These are phyloP conservation scores for Orthonevra nobilis DNA, from an alignment of 2,888 invertebrate genomes.

Conservation along the genomic window DNA sequence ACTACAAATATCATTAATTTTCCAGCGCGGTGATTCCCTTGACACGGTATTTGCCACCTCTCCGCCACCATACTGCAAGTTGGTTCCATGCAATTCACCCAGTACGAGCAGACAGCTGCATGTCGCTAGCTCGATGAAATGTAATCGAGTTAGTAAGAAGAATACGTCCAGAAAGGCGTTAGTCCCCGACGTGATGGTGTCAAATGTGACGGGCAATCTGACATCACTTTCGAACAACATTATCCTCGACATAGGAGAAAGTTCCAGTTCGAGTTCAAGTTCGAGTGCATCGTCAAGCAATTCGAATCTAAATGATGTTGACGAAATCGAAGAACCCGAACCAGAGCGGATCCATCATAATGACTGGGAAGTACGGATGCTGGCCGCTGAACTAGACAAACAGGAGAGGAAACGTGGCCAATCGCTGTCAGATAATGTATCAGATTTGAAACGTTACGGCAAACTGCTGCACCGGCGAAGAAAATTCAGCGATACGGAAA, in stretches of 20 bases:
- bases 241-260: conserved; percentile 78
- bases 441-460: conserved; percentile 74
- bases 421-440: conserved; percentile 76
- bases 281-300: conserved; percentile 77
- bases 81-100: conserved; percentile 74
- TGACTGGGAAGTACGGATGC: conserved; percentile 90
- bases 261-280: conserved; percentile 77
- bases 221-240: conserved; percentile 79
- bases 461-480: conserved; percentile 75
- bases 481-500: conserved; percentile 79
- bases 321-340: conserved; percentile 74
- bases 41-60: conserved; percentile 85
- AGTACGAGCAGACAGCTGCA: conserved; percentile 71
- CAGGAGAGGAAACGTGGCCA: conserved; percentile 80
- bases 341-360: too few species aligned
- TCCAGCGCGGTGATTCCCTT: conserved; percentile 84
- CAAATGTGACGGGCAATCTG: conserved; percentile 80
- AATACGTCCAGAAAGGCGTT: conserved; percentile 70
- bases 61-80: conserved; percentile 79
- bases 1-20: not conserved
- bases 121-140: conserved; percentile 18
- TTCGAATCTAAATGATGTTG: conserved; percentile 75
- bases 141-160: conserved; percentile 69
- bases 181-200: conserved; percentile 73
- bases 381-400: conserved; percentile 87